Evolutionary conservation across 2,888 invertebrate genomes (phyloP).

Genomic region (Branchipolynoe longqiensis): DNA sequence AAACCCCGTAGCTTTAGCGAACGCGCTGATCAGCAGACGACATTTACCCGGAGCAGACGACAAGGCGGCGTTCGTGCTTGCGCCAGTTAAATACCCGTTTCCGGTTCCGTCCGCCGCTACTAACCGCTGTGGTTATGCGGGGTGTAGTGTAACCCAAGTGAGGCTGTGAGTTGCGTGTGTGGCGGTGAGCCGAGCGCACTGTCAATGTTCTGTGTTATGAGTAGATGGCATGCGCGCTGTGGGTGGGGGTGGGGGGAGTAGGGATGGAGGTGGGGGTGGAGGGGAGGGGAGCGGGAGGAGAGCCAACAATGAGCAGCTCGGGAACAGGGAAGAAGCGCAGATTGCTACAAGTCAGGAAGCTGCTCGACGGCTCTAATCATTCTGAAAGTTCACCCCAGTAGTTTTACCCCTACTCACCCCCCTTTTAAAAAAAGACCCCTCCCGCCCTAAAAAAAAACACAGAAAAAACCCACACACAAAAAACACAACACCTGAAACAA

Average conservation of each 20-base stretch:
- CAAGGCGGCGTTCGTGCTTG: background rate
- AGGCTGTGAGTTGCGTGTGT: background rate
- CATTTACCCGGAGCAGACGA: background rate
- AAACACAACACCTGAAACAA: no score
- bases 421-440: no score
- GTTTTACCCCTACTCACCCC: no score
- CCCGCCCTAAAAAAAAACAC: no score
- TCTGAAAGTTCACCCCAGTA: no score
- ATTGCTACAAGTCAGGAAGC: background rate
- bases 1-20: no score
- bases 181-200: background rate
- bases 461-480: no score
- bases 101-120: no score
- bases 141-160: background rate
- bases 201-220: constrained; percentile 1
- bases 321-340: background rate
- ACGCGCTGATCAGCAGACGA: background rate
- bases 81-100: background rate
- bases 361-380: no score
- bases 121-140: no score
- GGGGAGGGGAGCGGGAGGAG: background rate
- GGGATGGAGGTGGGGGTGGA: background rate
- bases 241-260: background rate
- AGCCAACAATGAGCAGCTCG: constrained; percentile 10
- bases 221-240: constrained; percentile 14